phyloP scores from a whole-genome alignment of 2,797 vertebrate species.

The Balearica regulorum region DNA sequence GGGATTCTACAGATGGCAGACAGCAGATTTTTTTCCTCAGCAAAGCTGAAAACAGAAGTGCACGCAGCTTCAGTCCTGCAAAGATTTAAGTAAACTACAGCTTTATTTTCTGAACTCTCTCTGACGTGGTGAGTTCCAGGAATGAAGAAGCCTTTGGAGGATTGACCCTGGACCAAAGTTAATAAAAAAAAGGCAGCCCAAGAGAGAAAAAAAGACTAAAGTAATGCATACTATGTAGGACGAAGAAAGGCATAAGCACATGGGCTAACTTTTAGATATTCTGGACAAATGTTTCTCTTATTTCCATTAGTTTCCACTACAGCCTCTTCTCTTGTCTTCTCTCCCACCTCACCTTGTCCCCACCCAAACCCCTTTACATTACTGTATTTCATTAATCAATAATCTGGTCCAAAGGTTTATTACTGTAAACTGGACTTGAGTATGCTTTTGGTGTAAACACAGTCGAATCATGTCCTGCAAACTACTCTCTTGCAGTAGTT shows the following conservation, averaged over 20 bases:
- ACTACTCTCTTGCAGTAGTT: neutral
- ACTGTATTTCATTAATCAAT: neutral
- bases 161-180: neutral
- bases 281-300: neutral
- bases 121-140: neutral
- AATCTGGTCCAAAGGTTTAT: conserved; percentile 22
- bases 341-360: neutral
- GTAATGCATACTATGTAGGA: neutral
- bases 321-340: neutral
- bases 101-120: neutral
- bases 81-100: neutral
- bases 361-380: neutral
- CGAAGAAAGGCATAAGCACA: neutral
- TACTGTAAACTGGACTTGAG: neutral
- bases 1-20: neutral
- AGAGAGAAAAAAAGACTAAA: neutral
- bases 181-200: neutral
- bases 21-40: neutral
- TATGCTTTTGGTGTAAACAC: neutral
- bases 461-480: neutral
- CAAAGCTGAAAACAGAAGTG: neutral
- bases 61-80: neutral
- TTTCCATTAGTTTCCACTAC: neutral
- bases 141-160: neutral
- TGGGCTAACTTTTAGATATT: neutral